These are phyloP conservation scores for Nothobranchius kuhntae DNA, from an alignment of 2,113 vertebrate genomes.

Conservation along the genomic window DNA sequence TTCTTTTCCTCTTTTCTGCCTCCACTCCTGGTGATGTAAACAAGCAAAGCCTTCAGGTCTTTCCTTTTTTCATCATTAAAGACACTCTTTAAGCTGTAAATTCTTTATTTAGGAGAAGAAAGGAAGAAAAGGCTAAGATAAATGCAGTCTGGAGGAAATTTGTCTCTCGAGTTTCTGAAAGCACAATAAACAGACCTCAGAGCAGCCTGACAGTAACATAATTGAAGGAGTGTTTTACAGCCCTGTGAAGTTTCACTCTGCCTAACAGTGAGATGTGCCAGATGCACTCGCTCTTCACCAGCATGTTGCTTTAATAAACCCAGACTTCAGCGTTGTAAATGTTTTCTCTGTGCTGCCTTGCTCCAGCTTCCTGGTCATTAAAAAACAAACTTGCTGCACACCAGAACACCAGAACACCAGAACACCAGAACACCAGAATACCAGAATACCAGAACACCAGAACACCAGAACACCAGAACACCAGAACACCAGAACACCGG, in stretches of 20 bases:
- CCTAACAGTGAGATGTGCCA: conserved; percentile 21
- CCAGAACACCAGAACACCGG: no score
- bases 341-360: conserved; percentile 40
- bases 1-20: neutral
- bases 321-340: conserved; percentile 35
- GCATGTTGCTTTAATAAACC: conserved; percentile 56
- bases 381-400: neutral
- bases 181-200: conserved; percentile 36
- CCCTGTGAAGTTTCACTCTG: conserved; percentile 24
- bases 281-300: conserved; percentile 31
- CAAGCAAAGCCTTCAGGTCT: conserved; percentile 28
- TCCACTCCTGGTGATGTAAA: conserved; percentile 29
- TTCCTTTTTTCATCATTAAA: conserved; percentile 16
- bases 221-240: conserved; percentile 45
- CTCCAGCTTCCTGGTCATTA: conserved; percentile 53
- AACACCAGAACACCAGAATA: no score
- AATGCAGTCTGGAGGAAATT: conserved; percentile 14
- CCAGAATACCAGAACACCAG: no score
- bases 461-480: no score
- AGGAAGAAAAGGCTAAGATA: conserved; percentile 15
- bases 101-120: conserved; percentile 8
- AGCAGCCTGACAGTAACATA: conserved; percentile 40
- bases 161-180: conserved; percentile 26
- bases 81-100: conserved; percentile 30
- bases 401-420: no score